Conservation (phyloP, 1,140 invertebrate genomes). For the Plectrocnemia conspersa region DNA sequence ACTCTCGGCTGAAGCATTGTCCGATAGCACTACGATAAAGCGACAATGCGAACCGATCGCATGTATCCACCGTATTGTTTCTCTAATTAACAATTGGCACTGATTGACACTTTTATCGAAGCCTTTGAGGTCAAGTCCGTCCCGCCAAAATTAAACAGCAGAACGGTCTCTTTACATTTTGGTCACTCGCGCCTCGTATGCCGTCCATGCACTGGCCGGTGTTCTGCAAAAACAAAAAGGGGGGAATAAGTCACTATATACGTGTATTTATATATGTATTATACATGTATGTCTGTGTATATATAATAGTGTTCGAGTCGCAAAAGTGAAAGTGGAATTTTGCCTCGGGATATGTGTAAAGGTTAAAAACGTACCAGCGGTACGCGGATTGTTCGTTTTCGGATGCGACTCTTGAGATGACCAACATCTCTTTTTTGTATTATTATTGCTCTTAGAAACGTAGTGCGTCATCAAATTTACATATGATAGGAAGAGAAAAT, state of each 20-base stretch:
- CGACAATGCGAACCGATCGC: neutral
- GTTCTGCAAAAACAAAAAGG: neutral
- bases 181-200: neutral
- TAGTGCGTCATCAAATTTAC: too few species aligned
- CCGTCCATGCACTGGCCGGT: constrained; percentile 7
- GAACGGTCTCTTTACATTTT: constrained; percentile 6
- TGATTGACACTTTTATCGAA: neutral
- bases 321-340: constrained; percentile 24
- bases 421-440: too few species aligned
- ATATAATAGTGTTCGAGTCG: constrained; percentile 8
- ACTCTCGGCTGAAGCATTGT: constrained; percentile 22
- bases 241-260: neutral
- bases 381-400: neutral
- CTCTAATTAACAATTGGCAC: neutral
- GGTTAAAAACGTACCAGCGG: constrained; percentile 15
- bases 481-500: too few species aligned
- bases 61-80: neutral
- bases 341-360: constrained; percentile 22
- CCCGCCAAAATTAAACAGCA: too few species aligned
- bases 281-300: neutral
- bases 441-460: too few species aligned
- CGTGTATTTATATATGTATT: too few species aligned
- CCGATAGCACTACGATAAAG: constrained; percentile 6
- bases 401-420: neutral
- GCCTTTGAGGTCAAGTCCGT: constrained; percentile 2